phyloP scores from a whole-genome alignment of 2,113 vertebrate species.

The Odocoileus hemionus region DNA sequence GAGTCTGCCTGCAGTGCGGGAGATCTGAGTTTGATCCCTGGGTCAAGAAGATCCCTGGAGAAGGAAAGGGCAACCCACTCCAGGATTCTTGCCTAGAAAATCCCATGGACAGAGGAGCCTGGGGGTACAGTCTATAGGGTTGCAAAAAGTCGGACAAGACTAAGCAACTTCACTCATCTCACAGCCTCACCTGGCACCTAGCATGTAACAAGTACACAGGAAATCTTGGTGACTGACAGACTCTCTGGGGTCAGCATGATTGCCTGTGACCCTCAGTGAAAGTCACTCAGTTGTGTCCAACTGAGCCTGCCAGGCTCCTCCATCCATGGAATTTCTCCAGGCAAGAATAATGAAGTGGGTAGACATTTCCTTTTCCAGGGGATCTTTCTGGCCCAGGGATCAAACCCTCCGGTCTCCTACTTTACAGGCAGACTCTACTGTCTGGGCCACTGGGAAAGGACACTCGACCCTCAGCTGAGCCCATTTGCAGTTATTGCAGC shows the following conservation, averaged over 20 bases:
- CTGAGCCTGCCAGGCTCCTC: background rate
- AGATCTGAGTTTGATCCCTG: background rate
- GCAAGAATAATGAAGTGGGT: background rate
- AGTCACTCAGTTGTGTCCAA: background rate
- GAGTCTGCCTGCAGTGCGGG: background rate
- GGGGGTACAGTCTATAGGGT: background rate
- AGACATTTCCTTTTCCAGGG: background rate
- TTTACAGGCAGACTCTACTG: background rate
- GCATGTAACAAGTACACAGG: background rate
- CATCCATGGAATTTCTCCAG: background rate
- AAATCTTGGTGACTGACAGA: background rate
- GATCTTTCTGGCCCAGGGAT: background rate
- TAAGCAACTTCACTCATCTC: background rate
- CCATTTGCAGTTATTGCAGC: too few relatives aligned
- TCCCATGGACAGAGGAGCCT: background rate
- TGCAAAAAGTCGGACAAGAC: background rate
- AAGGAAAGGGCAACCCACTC: background rate
- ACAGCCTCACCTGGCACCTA: background rate
- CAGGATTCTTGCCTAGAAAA: background rate
- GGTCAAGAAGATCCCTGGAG: background rate
- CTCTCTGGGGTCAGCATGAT: background rate
- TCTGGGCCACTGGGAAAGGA: background rate
- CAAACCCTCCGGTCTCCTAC: background rate
- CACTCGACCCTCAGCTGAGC: background rate
- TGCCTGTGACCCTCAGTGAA: background rate